Evolutionary conservation across 1,140 invertebrate species (phyloP), one percentile per base, ranked within the genome.

Genomic region (Plectrocnemia conspersa): DNA sequence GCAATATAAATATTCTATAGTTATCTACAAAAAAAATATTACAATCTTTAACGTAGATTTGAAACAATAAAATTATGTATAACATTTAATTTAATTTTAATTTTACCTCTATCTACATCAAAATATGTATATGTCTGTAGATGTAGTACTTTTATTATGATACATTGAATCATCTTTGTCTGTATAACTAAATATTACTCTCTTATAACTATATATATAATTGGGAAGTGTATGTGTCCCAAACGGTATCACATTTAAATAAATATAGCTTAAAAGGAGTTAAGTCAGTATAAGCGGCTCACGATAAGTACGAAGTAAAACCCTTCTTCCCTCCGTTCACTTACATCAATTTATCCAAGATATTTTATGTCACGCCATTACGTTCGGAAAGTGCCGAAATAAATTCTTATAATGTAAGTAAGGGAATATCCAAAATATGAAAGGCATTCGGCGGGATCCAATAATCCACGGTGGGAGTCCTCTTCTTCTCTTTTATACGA

Each of bases 391-490:
- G 58, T 60, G 58, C 58, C 54, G 58, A 60, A 60, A 60, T 60
- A 60, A 60, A 60, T 60, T 60, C 53, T 60, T 56, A 55, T 60
- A 60, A 60, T 56, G 58, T 59, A 59, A 59, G 58, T 54, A 59
- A 52, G 53, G 58, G 53, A 46, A 32, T 53, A 56, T 47, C 41
- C 48, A 47, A 60, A 60, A 60, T 60, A 60, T 60, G 58, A 60
- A 60, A 60, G 58, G 58, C 54, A 60, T 60, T 60, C 52, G 58
- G 53, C 52, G 48, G 40, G 53, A 59, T 60, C 58, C 58, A 60
- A 60, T 60, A 60, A 60, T 56, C 58, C 53, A 13, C 52, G 25
- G 13, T 32, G 16, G 23, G 18, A 42, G 16, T 18, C 40, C 40
- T 19, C 19, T 19, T 18, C 21, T 15, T 4, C 21, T 18, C 16